phyloP scores from a whole-genome alignment of 2,113 vertebrate genomes.

The Protobothrops mucrosquamatus region DNA sequence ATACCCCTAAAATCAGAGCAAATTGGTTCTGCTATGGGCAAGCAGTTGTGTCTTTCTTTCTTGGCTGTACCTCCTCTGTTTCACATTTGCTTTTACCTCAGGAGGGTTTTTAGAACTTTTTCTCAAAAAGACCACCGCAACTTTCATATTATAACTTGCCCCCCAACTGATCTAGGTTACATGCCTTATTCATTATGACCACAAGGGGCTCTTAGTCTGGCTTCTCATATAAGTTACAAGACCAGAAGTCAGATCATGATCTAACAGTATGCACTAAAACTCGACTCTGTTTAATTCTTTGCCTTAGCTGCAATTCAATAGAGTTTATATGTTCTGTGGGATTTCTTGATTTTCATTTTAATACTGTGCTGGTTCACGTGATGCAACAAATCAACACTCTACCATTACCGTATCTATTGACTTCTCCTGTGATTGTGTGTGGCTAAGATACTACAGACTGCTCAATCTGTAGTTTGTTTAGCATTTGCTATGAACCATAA shows the following conservation, averaged over 20 bases:
- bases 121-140: background rate
- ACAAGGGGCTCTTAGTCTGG: background rate
- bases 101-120: background rate
- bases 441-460: background rate
- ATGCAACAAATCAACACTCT: background rate
- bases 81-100: background rate
- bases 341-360: background rate
- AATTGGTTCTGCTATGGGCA: background rate
- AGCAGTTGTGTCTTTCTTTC: background rate
- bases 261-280: background rate
- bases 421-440: background rate
- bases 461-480: background rate
- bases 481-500: background rate
- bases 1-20: too few relatives aligned
- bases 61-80: background rate
- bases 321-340: background rate
- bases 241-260: background rate
- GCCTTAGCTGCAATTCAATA: slow-evolving; percentile 20
- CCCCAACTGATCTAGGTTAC: background rate
- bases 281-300: background rate
- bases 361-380: background rate
- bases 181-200: background rate
- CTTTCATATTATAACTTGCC: background rate
- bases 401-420: background rate
- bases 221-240: too few relatives aligned